phyloP scores from a whole-genome alignment of 2,113 vertebrate species.

The Anas platyrhynchos region DNA sequence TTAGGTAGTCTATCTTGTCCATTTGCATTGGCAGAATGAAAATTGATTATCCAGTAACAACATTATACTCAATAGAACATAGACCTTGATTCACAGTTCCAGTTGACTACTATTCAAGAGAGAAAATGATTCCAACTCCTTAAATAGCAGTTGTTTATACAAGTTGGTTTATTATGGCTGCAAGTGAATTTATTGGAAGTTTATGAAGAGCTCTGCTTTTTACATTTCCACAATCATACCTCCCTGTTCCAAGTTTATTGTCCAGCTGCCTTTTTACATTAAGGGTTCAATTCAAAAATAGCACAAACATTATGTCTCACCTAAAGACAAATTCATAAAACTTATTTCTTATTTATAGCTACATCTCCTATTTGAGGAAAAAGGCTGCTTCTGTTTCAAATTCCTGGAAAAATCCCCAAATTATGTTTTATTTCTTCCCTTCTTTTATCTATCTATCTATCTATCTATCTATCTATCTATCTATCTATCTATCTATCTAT shows the following conservation, averaged over 20 bases:
- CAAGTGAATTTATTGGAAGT: not conserved
- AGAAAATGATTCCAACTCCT: not conserved
- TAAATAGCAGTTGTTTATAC: not conserved
- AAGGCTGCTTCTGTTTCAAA: not conserved
- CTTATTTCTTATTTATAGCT: conserved; percentile 25
- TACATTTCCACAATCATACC: not conserved
- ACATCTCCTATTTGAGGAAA: not conserved
- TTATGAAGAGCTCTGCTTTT: not conserved
- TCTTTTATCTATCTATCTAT: not conserved
- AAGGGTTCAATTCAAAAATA: not conserved
- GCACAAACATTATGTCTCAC: not conserved
- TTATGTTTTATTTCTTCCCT: not conserved
- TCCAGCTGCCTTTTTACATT: not conserved
- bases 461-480: not conserved
- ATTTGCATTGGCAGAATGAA: not conserved
- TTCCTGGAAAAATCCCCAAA: conserved; percentile 21
- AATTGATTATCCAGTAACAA: not conserved
- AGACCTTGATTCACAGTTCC: not conserved
- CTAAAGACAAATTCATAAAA: not conserved
- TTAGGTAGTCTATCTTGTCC: not conserved
- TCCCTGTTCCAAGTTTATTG: not conserved
- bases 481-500: not conserved
- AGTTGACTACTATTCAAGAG: not conserved
- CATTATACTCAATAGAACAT: not conserved
- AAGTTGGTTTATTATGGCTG: not conserved